Base-by-base conservation (phyloP, 2,113 vertebrate species). In the Pyrgilauda ruficollis region DNA sequence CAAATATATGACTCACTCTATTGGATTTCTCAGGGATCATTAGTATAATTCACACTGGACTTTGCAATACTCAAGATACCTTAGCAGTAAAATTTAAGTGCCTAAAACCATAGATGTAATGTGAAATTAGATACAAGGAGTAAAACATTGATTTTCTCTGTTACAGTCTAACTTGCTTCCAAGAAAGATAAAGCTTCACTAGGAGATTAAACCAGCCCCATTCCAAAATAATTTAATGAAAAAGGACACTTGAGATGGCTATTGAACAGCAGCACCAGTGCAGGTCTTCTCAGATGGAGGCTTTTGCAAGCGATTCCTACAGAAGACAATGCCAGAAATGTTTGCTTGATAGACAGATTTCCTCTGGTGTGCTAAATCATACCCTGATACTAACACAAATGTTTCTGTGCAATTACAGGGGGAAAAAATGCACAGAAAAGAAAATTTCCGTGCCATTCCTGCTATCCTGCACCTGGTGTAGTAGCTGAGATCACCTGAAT, bases 41-140 rank as follows among this genome's bases (percentile, higher is more conserved):
- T 84, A 94, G 59, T 83, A 61, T 78, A 90, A 89, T 73, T 86
- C 90, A 90, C 67, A 61, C 43, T 13, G 56, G 75, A 82, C 75
- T 93, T 15, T 15, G 41, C 75, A 63, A 77, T 95, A 80, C 81
- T 92, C 92, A 53, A 59, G 81, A 77, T 58, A 91, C 56, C 52
- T 62, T 31, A 83, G 87, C 72, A 91, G 89, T 58, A 77, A 95
- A 90, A 91, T 87, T 89, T 92, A 96, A 88, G 68, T 82, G 76
- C 52, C 81, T 94, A 77, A 91, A 96, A 93, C 76, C 77, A 77
- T 31, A 63, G 58, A 85, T 92, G 83, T 86, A 78, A 94, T 70
- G 81, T 76, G 77, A 93, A 93, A 90, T 92, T 92, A 94, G 91
- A 91, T 89, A 93, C 77, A 74, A 90, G 72, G 37, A 94, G 73